Evolutionary conservation across 2,113 vertebrate genomes (phyloP).

Genomic region (Pungitius pungitius): DNA sequence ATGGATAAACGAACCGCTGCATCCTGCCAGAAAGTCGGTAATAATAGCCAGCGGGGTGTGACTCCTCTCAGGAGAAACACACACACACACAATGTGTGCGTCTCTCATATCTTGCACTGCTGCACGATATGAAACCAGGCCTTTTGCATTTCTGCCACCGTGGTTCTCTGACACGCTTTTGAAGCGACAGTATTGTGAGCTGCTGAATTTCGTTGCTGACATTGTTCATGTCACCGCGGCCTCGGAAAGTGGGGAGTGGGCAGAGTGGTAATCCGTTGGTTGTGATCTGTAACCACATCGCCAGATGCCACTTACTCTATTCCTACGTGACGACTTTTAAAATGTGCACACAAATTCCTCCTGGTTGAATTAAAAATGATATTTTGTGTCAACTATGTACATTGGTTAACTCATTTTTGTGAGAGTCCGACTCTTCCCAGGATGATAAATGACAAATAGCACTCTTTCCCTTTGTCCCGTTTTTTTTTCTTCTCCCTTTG

Average conservation of each 20-base stretch:
- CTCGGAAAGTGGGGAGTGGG: too few species aligned
- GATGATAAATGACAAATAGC: conserved; percentile 25
- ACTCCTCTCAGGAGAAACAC: neutral
- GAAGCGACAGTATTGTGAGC: neutral
- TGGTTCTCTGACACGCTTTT: neutral
- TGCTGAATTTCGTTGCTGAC: too few species aligned
- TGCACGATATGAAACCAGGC: neutral
- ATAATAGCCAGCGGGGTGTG: conserved; percentile 11
- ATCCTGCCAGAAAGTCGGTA: neutral
- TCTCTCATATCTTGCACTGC: conserved; percentile 2
- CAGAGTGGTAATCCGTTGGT: too few species aligned
- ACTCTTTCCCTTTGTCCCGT: neutral
- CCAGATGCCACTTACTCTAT: neutral
- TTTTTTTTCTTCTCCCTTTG: conserved; percentile 26
- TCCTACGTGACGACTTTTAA: too few species aligned
- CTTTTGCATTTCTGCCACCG: neutral
- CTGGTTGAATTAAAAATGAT: neutral
- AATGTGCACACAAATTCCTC: neutral
- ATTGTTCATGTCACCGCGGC: too few species aligned
- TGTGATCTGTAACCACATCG: too few species aligned
- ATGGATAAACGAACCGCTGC: neutral
- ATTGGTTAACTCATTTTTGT: neutral
- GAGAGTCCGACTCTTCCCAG: conserved; percentile 4
- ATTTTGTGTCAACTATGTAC: too few species aligned
- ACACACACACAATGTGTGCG: conserved; percentile 9